Evolutionary conservation across 2,797 vertebrate genomes (phyloP), one percentile per base, ranked within the genome.

Genomic region (Acrossocheilus wenchowensis): DNA sequence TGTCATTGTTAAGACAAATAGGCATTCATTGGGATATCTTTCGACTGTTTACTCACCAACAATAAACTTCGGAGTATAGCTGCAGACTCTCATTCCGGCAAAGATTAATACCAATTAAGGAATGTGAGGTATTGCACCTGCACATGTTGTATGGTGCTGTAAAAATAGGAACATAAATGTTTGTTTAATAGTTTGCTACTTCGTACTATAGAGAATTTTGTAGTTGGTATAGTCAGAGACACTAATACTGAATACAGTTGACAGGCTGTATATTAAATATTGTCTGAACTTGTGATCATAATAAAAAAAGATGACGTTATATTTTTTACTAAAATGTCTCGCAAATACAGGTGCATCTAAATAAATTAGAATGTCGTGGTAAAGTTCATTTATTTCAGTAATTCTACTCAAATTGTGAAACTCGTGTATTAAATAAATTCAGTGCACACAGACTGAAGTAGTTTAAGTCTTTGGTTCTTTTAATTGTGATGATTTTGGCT

Each of bases 1-100:
- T 87, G 89, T 86, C 89, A 93, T 90, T 90, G 92, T 92, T 94
- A 92, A 94, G 92, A 94, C 91, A 92, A 94, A 94, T 90, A 94
- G 92, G 89, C 90, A 86, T 92, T 88, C 89, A 89, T 90, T 90
- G 89, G 91, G 85, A 92, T 87, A 78, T 88, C 86, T 87, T 83
- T 86, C 26, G 83, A 54, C 87, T 91, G 90, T 93, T 94, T 93
- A 93, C 91, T 87, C 81, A 87, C 79, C 84, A 83, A 78, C 82
- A 89, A 82, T 82, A 82, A 83, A 86, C 48, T 50, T 78, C 43
- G 10, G 52, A 50, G 60, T 30, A 30, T 73, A 81, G 74, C 50
- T 82, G 64, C 45, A 72, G 52, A 86, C 84, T 72, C 12, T 80
- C 84, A 71, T 21, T 30, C 66, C 54, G 0, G 14, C 79, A 81